Base-by-base conservation (phyloP, 2,113 vertebrate species). In the Periophthalmus modestus region DNA sequence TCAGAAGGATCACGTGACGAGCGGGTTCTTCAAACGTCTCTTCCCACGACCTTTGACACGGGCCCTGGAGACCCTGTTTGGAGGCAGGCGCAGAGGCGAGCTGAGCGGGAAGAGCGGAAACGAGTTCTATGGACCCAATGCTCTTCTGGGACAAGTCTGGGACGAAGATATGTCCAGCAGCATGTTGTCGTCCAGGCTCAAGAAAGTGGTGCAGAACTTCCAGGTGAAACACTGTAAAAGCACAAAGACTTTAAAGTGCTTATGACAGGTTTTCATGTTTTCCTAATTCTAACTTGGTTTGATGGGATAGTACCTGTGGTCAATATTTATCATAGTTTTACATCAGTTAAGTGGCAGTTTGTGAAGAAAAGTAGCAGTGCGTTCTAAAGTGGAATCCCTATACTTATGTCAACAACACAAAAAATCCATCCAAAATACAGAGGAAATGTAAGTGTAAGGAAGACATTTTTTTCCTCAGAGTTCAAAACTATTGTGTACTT, bases 121-220 rank as follows among this genome's bases (percentile, higher is more conserved):
- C 0, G 91, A 89, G 69, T 84, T 93, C 57, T 94, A 93, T 3
- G 88, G 86, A 13, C 81, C 88, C 15, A 77, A 91, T 1, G 88
- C 90, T 21, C 73, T 74, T 6, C 39, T 90, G 43, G 91, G 89
- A 13, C 78, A 89, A 9, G 91, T 93, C 10, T 95, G 94, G 94
- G 74, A 94, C 1, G 93, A 94, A 0, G 89, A 94, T 73, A 94
- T 93, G 92, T 94, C 94, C 59, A 92, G 85, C 33, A 88, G 36
- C 83, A 93, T 92, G 91, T 89, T 95, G 79, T 89, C 90, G 1
- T 89, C 62, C 71, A 70, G 93, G 47, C 86, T 95, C 75, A 92
- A 73, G 85, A 94, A 91, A 57, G 93, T 94, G 82, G 93, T 94
- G 73, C 88, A 90, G 82, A 94, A 93, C 80, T 95, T 94, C 72